Percentiles rank a stretch among this genome's conserved stretches.
phyloP scores from a whole-genome alignment of 2,797 vertebrate species.

The Falco berigora region DNA sequence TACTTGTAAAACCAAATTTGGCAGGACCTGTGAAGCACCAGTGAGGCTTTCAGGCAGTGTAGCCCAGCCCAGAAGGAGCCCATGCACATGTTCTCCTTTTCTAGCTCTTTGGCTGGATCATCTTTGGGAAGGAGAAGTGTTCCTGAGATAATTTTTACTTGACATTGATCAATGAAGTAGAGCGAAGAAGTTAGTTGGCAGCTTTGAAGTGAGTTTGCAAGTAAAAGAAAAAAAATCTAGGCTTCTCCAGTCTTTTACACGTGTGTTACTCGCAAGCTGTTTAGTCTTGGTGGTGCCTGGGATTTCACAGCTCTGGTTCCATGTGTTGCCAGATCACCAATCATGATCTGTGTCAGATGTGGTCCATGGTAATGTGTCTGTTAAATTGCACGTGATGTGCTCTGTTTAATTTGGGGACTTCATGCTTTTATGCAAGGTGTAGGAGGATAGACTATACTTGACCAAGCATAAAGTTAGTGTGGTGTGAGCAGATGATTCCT shows the following conservation, averaged over 20 bases:
- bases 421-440: neutral
- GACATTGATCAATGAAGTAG: neutral
- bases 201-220: neutral
- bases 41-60: neutral
- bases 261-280: neutral
- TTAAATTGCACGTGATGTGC: neutral
- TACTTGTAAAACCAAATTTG: neutral
- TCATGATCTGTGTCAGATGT: neutral
- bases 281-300: neutral
- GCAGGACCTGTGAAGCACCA: neutral
- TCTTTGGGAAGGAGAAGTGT: neutral
- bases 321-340: neutral
- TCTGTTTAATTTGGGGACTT: neutral
- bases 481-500: neutral
- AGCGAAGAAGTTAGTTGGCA: neutral
- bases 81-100: rapidly evolving
- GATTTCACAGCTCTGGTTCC: neutral
- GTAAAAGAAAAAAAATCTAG: neutral
- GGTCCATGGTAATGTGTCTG: neutral
- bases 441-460: neutral
- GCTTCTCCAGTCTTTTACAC: neutral
- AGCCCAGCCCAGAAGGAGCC: neutral
- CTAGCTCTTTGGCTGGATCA: neutral
- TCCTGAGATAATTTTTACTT: neutral
- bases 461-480: neutral